phyloP scores from a whole-genome alignment of 2,888 invertebrate genomes.

The Unio pictorum region DNA sequence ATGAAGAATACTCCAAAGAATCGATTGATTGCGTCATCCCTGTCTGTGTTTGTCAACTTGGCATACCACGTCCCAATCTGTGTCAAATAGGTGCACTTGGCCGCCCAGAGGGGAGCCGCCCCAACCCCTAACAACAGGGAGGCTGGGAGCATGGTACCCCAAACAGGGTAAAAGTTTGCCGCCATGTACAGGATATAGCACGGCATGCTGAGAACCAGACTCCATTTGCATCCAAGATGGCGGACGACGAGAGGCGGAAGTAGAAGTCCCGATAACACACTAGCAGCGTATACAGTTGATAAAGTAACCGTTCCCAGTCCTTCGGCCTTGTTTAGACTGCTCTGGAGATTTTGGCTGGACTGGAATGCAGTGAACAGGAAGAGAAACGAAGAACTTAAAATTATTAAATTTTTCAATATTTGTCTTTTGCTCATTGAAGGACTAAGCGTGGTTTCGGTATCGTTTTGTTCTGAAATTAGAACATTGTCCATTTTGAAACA shows the following conservation, averaged over 20 bases:
- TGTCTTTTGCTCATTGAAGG: slow-evolving; percentile 64
- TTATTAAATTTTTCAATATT: slow-evolving; percentile 91
- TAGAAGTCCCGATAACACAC: slow-evolving; percentile 95
- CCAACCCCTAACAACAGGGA: slow-evolving; percentile 83
- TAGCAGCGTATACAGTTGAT: slow-evolving; percentile 91
- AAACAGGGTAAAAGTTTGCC: slow-evolving; percentile 91
- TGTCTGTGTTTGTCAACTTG: slow-evolving; percentile 82
- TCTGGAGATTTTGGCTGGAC: slow-evolving; percentile 92
- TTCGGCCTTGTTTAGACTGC: slow-evolving; percentile 90
- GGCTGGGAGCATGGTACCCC: slow-evolving; percentile 83
- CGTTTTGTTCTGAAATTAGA: no score
- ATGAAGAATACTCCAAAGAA: slow-evolving; percentile 99
- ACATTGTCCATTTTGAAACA: no score
- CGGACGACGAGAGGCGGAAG: slow-evolving; percentile 73
- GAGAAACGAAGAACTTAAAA: slow-evolving; percentile 93
- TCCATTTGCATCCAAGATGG: slow-evolving; percentile 94
- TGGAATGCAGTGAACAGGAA: slow-evolving; percentile 96
- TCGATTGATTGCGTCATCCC: slow-evolving; percentile 92
- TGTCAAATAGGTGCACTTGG: slow-evolving; percentile 96
- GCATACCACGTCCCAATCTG: slow-evolving; percentile 86
- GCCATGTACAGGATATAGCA: slow-evolving; percentile 96
- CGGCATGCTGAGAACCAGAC: slow-evolving; percentile 90
- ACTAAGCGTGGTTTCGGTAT: no score
- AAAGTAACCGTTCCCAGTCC: slow-evolving; percentile 92
- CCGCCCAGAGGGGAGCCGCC: slow-evolving; percentile 98